phyloP scores from a whole-genome alignment of 2,888 invertebrate genomes.

The Trichacis sp. region DNA sequence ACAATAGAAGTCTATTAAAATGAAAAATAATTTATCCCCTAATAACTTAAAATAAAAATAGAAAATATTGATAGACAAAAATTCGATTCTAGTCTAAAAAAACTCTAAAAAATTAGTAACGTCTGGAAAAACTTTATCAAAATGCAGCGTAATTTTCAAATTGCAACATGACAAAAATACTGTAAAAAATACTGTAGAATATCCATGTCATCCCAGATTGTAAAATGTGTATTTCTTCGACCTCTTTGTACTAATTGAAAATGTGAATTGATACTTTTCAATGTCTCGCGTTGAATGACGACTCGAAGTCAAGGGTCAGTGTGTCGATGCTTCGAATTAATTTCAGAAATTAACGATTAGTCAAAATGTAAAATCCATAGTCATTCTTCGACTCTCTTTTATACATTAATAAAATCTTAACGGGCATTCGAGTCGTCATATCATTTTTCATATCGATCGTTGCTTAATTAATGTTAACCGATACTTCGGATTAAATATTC shows the following conservation, averaged over 20 bases:
- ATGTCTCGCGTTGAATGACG: neutral
- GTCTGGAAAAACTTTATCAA: no score
- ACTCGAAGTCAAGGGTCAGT: neutral
- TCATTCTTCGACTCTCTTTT: neutral
- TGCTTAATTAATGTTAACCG: neutral
- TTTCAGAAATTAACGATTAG: neutral
- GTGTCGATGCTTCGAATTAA: neutral
- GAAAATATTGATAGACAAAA: no score
- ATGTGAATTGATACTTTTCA: neutral
- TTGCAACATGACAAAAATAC: no score
- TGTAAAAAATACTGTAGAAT: no score
- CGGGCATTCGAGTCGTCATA: neutral
- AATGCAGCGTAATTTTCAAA: no score
- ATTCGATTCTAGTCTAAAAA: no score
- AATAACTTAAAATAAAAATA: no score
- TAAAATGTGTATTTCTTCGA: no score
- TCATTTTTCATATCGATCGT: neutral
- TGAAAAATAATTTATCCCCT: no score
- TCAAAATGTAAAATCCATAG: neutral
- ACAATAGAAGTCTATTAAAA: no score
- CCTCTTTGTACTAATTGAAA: constrained; percentile 17
- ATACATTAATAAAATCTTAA: neutral
- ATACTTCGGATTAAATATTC: neutral
- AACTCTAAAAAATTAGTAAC: no score
- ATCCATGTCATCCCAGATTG: no score